Base-by-base conservation (phyloP, 2,797 vertebrate species). In the Denticeps clupeoides region DNA sequence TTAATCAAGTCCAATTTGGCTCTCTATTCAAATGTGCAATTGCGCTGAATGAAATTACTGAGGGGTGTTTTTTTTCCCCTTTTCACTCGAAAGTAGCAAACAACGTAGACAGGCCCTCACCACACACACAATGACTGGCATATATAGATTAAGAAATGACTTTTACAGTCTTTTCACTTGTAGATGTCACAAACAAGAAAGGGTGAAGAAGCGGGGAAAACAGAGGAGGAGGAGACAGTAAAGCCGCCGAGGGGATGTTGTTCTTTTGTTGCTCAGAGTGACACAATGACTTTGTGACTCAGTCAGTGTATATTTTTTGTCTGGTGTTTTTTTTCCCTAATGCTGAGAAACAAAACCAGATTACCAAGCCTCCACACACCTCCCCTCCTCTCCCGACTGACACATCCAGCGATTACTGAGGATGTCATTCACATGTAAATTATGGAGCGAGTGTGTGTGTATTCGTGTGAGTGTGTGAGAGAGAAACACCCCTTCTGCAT, bases 281-380 rank as follows among this genome's bases (percentile, higher is more conserved):
- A 83, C 81, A 84, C 83, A 82, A 85, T 81, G 80, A 83, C 79
- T 82, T 82, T 80, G 75, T 82, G 80, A 84, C 77, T 83, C 77
- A 59, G n/a, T 38, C 35, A 38, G 35, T 38, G 19, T 19, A 9
- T 38, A 35, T 38, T 38, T 18, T 44, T 47, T 47, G 50, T 59
- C 33, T 10, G 27, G 25, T 46, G 35, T 12, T 49, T 38, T 41
- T 18, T 21, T 8, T 21, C 41, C 32, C 38, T 32, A 73, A 82
- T 47, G 46, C 58, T 77, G 69, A 68, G 64, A 78, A 74, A 82
- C 78, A 83, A 82, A 83, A 83, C 76, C 75, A 69, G 67, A 76
- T 77, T 73, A 77, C 65, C 44, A 67, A 65, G 72, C 64, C 48
- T 42, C 55, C 58, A 66, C 44, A 44, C 38, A 53, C 45, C 45